phyloP scores from a whole-genome alignment of 2,797 vertebrate species.

The Poliocrania exsul region DNA sequence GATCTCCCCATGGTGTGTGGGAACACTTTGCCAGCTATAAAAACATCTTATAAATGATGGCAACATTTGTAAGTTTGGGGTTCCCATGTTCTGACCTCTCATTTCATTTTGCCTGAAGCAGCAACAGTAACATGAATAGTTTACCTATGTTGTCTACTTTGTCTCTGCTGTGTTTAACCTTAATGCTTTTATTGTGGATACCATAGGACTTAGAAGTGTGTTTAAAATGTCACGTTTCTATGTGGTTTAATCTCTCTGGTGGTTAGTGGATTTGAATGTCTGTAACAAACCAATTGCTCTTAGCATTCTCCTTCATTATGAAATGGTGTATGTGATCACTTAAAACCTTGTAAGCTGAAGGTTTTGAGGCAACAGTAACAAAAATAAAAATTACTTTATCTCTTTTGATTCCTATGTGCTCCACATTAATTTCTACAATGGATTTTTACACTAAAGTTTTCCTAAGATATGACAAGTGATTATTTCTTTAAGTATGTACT shows the following conservation, averaged over 20 bases:
- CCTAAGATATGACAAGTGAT: conserved; percentile 72
- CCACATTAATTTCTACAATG: conserved; percentile 13
- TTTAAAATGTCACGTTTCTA: neutral
- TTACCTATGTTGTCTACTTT: neutral
- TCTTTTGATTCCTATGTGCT: neutral
- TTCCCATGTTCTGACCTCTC: neutral
- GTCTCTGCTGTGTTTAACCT: neutral
- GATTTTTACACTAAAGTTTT: conserved; percentile 54
- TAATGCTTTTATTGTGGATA: neutral
- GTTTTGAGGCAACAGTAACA: conserved; percentile 38
- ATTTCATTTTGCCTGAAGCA: neutral
- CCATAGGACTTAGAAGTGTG: neutral
- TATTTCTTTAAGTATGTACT: conserved; percentile 77
- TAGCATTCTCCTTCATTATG: conserved; percentile 17
- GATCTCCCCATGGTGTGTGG: neutral
- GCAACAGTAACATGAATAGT: neutral
- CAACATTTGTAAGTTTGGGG: neutral
- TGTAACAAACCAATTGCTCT: conserved; percentile 18
- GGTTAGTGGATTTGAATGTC: neutral
- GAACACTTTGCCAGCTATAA: neutral
- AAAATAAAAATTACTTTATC: conserved; percentile 33
- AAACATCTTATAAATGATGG: neutral
- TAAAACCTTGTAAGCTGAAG: neutral
- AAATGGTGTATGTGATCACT: conserved; percentile 13
- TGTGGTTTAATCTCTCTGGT: neutral